Conservation (phyloP, 2,888 invertebrate species). For the Parnassius mnemosyne region DNA sequence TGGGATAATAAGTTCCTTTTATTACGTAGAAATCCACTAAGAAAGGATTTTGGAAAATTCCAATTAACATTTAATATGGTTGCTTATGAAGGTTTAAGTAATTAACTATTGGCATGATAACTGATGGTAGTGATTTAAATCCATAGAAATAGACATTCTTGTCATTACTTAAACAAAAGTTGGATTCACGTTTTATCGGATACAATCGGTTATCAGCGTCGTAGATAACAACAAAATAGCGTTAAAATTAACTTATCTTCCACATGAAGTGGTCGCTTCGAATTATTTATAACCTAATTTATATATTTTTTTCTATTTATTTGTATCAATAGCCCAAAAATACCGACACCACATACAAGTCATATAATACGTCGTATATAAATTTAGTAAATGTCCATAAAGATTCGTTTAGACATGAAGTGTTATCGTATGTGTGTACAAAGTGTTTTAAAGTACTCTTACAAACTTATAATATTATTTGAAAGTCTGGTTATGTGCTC, state of each 20-base stretch:
- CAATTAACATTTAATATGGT: too few relatives aligned
- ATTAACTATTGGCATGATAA: too few relatives aligned
- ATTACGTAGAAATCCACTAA: too few relatives aligned
- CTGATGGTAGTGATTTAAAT: too few relatives aligned
- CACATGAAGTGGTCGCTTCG: constrained; percentile 1
- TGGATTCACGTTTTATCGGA: constrained; percentile 14
- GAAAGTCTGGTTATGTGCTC: not conserved
- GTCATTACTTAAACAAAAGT: constrained; percentile 7
- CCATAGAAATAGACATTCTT: not conserved
- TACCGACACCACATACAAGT: too few relatives aligned
- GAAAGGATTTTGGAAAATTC: too few relatives aligned
- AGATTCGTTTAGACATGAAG: not conserved
- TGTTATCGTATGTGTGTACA: not conserved
- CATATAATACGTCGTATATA: too few relatives aligned
- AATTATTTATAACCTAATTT: not conserved
- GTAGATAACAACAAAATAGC: constrained; percentile 20
- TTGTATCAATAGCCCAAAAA: too few relatives aligned
- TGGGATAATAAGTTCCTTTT: too few relatives aligned
- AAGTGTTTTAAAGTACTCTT: constrained; percentile 2
- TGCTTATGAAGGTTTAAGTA: too few relatives aligned
- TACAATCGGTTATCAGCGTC: constrained; percentile 22
- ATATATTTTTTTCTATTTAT: too few relatives aligned
- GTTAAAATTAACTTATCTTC: constrained; percentile 10
- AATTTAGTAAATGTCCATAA: not conserved
- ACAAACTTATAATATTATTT: not conserved